phyloP scores from a whole-genome alignment of 2,888 invertebrate species.

The Thysanoteuthis rhombus region DNA sequence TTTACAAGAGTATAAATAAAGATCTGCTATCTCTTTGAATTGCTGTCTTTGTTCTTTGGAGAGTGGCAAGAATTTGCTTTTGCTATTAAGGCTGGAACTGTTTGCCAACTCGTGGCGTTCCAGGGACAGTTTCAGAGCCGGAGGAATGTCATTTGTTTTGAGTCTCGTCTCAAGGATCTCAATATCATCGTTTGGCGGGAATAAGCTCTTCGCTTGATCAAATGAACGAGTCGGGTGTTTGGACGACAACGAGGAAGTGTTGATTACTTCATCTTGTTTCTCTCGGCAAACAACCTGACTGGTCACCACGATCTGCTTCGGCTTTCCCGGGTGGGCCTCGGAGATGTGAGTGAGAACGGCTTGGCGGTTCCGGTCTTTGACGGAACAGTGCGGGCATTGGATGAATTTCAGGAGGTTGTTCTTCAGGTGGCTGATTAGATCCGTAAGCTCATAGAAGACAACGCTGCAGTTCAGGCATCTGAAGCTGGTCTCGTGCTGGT shows the following conservation, averaged over 20 bases:
- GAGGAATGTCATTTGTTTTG: not conserved
- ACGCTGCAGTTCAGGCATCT: slow-evolving; percentile 53
- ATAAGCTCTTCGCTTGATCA: not conserved
- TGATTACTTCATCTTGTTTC: slow-evolving; percentile 33
- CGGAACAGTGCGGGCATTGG: slow-evolving; percentile 55
- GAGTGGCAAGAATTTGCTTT: not conserved
- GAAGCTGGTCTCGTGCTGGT: slow-evolving; percentile 41
- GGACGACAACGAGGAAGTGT: not conserved
- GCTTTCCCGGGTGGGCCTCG: slow-evolving; percentile 52
- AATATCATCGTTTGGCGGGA: not conserved
- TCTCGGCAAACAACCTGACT: slow-evolving; percentile 59
- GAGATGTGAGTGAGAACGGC: slow-evolving; percentile 52
- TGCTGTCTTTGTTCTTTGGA: not conserved
- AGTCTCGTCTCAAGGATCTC: not conserved
- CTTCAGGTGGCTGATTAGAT: slow-evolving; percentile 49
- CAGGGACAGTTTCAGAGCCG: not conserved
- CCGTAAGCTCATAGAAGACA: slow-evolving; percentile 41
- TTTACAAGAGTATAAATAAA: slow-evolving; percentile 12
- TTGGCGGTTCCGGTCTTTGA: slow-evolving; percentile 49
- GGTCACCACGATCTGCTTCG: slow-evolving; percentile 54
- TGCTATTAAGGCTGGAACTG: not conserved
- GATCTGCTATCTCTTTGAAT: not conserved
- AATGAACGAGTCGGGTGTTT: not conserved
- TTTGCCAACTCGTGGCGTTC: not conserved
- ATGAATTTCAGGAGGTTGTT: slow-evolving; percentile 55